Base-by-base conservation (phyloP, 2,888 invertebrate species). In the Caprella mutica region DNA sequence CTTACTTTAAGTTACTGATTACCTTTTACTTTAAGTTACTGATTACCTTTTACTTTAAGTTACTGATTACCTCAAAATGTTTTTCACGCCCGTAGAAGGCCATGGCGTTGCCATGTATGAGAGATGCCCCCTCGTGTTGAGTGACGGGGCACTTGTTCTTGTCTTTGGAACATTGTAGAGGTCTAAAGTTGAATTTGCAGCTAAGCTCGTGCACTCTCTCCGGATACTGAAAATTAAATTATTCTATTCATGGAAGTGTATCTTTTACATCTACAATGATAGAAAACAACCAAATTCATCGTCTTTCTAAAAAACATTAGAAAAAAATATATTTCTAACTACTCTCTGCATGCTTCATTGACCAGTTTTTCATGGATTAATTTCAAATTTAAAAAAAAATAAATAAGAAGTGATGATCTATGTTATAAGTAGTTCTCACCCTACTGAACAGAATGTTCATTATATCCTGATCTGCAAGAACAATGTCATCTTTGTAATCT, bases 381-480 rank as follows among this genome's bases (percentile, higher is more conserved):
- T 38, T 2, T 17, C n/a, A 4, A n/a, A 17, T 3, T 17, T 4
- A 2, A 19, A 17, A 38, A n/a, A 38, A 38, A 38, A 38, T 4
- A 4, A 19, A 38, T 17, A 38, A 38, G 19, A 38, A 17, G 38
- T 38, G 19, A 38, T 38, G 3, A 3, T 4, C n/a, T 38, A 17
- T 35, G n/a, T 38, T 38, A 19, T 17, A 38, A 38, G 19, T 19
- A 38, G 2, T 4, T 19, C 26, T 27, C 35, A 70, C 68, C 67
- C 67, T 71, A 66, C 73, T 70, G 66, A 75, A 75, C 63, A 71
- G 73, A 42, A 75, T 74, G 65, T 75, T 75, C 54, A 75, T 70
- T 55, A 75, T 71, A 65, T 75, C 75, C 67, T 75, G 75, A 66
- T 75, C 75, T 4, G 74, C 75, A 69, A 72, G 72, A 5, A 71